Conservation (phyloP, 1,140 invertebrate genomes). For the Euwallacea fornicatus region DNA sequence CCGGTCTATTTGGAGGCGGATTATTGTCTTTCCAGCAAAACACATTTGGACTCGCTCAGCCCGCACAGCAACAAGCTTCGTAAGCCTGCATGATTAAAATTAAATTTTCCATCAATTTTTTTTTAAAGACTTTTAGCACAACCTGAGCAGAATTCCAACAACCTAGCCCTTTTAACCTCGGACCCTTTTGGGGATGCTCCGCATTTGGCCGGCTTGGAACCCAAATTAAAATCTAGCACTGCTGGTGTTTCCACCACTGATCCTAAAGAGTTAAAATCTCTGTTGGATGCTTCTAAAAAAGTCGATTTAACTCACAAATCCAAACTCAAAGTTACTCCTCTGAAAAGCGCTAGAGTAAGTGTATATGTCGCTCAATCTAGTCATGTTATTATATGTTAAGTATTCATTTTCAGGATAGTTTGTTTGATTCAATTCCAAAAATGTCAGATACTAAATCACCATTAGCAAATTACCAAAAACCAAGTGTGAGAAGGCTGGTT, state of each 20-base stretch:
- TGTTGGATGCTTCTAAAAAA: slow-evolving; percentile 44
- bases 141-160: slow-evolving; percentile 34
- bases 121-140: slow-evolving; percentile 40
- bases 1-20: slow-evolving; percentile 59
- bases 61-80: slow-evolving; percentile 32
- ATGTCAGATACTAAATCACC: slow-evolving; percentile 16
- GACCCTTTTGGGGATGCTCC: slow-evolving; percentile 46
- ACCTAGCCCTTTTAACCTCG: slow-evolving; percentile 39
- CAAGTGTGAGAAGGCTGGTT: slow-evolving; percentile 31
- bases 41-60: slow-evolving; percentile 39
- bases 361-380: neutral
- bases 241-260: slow-evolving; percentile 40
- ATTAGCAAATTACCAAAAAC: slow-evolving; percentile 30
- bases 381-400: neutral
- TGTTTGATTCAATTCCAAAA: slow-evolving; percentile 38
- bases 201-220: slow-evolving; percentile 43
- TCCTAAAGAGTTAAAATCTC: slow-evolving; percentile 43
- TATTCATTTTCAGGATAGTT: slow-evolving; percentile 39
- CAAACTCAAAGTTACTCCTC: slow-evolving; percentile 39
- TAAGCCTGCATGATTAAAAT: slow-evolving; percentile 13
- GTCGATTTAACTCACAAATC: slow-evolving; percentile 33
- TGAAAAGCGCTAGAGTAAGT: slow-evolving; percentile 40
- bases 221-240: slow-evolving; percentile 30
- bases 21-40: slow-evolving; percentile 34
- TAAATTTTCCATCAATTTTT: slow-evolving; percentile 5